phyloP scores from a whole-genome alignment of 2,113 vertebrate species.

The Oncorhynchus tshawytscha region DNA sequence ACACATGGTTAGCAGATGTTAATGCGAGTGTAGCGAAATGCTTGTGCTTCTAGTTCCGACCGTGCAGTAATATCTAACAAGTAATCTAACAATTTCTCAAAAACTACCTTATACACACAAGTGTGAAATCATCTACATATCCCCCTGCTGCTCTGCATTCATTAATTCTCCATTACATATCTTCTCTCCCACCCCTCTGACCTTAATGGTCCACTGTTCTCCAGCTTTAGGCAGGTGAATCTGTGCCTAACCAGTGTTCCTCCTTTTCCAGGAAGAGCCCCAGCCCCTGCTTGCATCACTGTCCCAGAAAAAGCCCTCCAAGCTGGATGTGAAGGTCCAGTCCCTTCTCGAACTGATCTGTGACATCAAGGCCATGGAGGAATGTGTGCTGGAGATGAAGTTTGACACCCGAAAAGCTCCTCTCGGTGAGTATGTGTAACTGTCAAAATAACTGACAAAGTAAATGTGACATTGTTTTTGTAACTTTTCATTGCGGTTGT shows the following conservation, averaged over 20 bases:
- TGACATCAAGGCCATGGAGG: conserved; percentile 87
- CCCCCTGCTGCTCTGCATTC: not conserved
- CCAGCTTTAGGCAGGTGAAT: not conserved
- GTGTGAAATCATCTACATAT: not conserved
- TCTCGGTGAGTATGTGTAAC: conserved; percentile 70
- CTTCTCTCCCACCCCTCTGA: not conserved
- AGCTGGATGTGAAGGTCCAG: conserved; percentile 76
- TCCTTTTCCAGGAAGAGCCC: conserved; percentile 52
- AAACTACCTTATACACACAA: too few relatives aligned
- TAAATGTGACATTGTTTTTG: not conserved
- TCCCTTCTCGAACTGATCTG: conserved; percentile 85
- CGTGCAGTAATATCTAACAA: too few relatives aligned
- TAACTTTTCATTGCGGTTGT: not conserved
- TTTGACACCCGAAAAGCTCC: conserved; percentile 89
- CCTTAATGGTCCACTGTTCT: not conserved
- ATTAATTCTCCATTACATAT: not conserved
- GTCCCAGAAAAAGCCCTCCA: conserved; percentile 60
- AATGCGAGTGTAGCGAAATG: too few relatives aligned
- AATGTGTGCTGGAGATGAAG: conserved; percentile 91
- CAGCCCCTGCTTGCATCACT: not conserved
- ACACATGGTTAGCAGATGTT: too few relatives aligned
- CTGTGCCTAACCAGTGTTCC: not conserved
- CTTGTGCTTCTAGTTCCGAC: too few relatives aligned
- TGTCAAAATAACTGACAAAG: not conserved
- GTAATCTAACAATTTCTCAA: too few relatives aligned